Base-by-base conservation (phyloP, 92 coral and sea anemone genomes). In the Epizoanthus ramosus region DNA sequence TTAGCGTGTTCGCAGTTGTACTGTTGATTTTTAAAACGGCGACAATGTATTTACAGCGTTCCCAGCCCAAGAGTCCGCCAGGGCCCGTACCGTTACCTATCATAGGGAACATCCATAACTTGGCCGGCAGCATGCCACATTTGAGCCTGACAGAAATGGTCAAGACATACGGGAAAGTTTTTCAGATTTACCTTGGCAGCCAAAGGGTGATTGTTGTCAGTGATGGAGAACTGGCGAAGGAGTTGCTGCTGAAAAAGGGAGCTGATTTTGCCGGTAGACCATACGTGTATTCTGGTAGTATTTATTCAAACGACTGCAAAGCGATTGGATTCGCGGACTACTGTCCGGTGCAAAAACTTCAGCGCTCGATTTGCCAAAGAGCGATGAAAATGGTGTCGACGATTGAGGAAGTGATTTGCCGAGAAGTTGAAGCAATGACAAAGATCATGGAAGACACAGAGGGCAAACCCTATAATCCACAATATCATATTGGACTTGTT, bases 221-320 rank as follows among this genome's bases (percentile, higher is more conserved):
- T 72, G 92, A 91, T 71, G 86, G 93, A 53, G 91, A 83, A 5
- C 74, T 88, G 9, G 90, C 91, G 58, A 92, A 92, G 63, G 90
- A 94, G 63, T 88, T 89, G 23, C 89, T 94, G 50, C 90, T 85
- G 3, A 87, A 89, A 67, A 84, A 91, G 47, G 88, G 95, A 22
- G 75, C 83, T 22, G 86, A 79, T 17, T 94, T 94, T 63, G 95
- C 95, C 16, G 98, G 98, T 45, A 92, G 98, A 74, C 98, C 95
- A 12, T 70, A 80, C 41, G 84, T 87, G 15, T 88, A 85, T 9
- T 88, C 91, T 1, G 96, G 91, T 1, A 53, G 73, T 31, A 80
- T 92, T 64, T 87, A 81, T 61, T 87, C 93, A 35, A 88, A 87
- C 47, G 71, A 85, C 73, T 93, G 96, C 23, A 86, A 87, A 28